Evolutionary conservation across 2,113 vertebrate genomes (phyloP).

Genomic region (Larimichthys crocea): DNA sequence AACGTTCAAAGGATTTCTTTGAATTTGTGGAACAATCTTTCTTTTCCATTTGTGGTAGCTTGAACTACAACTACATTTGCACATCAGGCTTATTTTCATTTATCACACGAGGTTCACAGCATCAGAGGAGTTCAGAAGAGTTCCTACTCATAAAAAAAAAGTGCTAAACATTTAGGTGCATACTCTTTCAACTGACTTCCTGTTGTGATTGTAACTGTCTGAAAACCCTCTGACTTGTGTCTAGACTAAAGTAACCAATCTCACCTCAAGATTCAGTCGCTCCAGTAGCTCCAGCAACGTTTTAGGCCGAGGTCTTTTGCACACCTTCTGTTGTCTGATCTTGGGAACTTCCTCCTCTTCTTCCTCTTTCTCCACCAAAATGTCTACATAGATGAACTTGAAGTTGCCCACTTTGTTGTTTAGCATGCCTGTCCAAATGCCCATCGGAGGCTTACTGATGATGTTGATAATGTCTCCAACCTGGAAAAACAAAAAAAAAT

Average conservation of each 20-base stretch:
- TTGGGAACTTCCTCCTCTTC: constrained; percentile 88
- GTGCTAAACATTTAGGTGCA: not conserved
- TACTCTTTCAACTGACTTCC: not conserved
- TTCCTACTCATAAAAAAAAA: not conserved
- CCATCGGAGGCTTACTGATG: constrained; percentile 97
- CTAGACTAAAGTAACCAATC: not conserved
- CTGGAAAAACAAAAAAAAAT: constrained; percentile 69
- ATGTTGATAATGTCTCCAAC: constrained; percentile 95
- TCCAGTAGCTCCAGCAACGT: constrained; percentile 92
- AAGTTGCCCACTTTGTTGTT: constrained; percentile 97
- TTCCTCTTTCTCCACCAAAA: constrained; percentile 85
- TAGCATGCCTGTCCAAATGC: constrained; percentile 96
- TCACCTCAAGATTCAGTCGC: constrained; percentile 90
- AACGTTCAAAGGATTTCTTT: not conserved
- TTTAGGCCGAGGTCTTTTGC: constrained; percentile 86
- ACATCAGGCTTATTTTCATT: too few species aligned
- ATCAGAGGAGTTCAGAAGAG: not conserved
- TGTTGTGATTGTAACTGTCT: not conserved
- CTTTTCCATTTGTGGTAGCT: too few species aligned
- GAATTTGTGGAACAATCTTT: not conserved
- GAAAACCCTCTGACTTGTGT: too few species aligned
- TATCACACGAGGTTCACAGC: not conserved
- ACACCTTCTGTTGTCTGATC: constrained; percentile 84
- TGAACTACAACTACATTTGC: too few species aligned
- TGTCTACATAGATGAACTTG: constrained; percentile 97